A percentile compares a stretch with the other conserved stretches of the same genome.
phyloP scores from a whole-genome alignment of 2,113 vertebrate species.

The Phyllostomus discolor region DNA sequence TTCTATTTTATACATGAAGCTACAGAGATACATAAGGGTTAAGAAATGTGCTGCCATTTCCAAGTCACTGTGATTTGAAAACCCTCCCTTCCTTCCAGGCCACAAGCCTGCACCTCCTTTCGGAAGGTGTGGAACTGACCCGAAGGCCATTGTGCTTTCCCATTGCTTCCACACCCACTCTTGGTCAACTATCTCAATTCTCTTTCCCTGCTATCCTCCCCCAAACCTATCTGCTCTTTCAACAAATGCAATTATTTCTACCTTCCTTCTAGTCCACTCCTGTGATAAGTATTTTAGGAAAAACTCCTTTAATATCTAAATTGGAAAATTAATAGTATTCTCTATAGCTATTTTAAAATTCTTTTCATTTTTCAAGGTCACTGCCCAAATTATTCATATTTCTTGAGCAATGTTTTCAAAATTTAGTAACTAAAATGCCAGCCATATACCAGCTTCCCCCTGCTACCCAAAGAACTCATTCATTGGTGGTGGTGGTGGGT shows the following conservation, averaged over 20 bases:
- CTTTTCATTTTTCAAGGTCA: background rate
- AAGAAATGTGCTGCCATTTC: background rate
- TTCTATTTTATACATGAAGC: background rate
- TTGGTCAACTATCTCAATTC: fast-evolving
- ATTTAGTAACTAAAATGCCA: background rate
- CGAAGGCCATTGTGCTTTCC: fast-evolving
- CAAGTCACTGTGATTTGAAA: background rate
- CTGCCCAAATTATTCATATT: background rate
- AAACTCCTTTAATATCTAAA: background rate
- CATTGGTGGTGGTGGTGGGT: no score
- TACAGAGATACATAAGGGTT: background rate
- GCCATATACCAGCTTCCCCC: background rate
- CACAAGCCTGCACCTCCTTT: fast-evolving
- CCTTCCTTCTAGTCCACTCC: background rate
- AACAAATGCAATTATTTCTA: background rate
- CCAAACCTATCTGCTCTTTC: background rate
- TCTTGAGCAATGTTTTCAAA: background rate
- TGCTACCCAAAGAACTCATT: background rate
- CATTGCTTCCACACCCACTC: background rate
- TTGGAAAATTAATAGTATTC: background rate
- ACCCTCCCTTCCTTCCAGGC: fast-evolving
- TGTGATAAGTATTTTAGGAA: background rate
- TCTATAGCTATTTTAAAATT: background rate
- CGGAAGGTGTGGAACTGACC: background rate
- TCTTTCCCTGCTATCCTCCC: background rate